Conservation (phyloP, 2,113 vertebrate species). For the Lepisosteus osseus region DNA sequence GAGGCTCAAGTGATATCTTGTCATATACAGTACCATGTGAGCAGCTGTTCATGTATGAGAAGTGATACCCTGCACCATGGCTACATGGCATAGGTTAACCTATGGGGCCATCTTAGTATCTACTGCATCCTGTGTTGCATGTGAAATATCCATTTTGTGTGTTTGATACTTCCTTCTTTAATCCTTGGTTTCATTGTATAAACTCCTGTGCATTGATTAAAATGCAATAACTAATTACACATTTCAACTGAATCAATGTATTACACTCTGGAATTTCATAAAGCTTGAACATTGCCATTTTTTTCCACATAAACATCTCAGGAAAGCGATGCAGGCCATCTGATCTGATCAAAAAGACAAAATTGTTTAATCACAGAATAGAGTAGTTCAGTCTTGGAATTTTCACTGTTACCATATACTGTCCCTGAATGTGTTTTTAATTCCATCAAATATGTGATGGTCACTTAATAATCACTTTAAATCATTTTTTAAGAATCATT, state of each 20-base stretch:
- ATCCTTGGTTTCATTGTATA: background rate
- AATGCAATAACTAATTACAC: background rate
- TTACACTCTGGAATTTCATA: background rate
- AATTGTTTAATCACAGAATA: no score
- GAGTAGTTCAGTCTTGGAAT: no score
- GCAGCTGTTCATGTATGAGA: slow-evolving; percentile 65
- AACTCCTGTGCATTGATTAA: background rate
- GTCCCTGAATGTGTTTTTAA: no score
- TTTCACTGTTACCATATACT: no score
- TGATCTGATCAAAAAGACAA: no score
- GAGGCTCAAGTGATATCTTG: slow-evolving; percentile 39
- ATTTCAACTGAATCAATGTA: background rate
- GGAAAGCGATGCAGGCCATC: no score
- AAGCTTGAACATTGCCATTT: no score
- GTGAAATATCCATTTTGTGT: background rate
- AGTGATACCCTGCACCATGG: slow-evolving; percentile 45
- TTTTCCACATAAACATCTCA: no score
- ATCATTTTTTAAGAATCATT: no score
- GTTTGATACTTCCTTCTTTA: background rate
- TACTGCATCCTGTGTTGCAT: background rate
- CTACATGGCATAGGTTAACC: slow-evolving; percentile 12
- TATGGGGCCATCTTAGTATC: background rate
- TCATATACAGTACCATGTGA: slow-evolving; percentile 36
- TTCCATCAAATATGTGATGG: no score
- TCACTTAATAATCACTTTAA: no score